These are phyloP conservation scores for Crocidura indochinensis DNA, from an alignment of 2,797 vertebrate species.

Conservation along the genomic window DNA sequence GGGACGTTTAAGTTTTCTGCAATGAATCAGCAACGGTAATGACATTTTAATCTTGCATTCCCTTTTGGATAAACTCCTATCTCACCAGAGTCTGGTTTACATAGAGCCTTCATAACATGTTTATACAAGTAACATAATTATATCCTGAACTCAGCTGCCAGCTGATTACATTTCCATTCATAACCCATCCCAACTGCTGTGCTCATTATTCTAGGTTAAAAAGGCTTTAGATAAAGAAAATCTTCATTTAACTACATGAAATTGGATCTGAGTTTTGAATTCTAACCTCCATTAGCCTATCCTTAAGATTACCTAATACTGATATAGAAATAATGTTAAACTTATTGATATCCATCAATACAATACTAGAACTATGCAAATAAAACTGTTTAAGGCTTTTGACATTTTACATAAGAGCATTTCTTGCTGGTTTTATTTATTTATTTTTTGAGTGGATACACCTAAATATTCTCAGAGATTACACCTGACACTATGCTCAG, in stretches of 20 bases:
- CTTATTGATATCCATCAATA: background rate
- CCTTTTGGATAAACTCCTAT: conserved; percentile 27
- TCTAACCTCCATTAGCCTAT: conserved; percentile 62
- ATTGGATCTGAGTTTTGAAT: conserved; percentile 54
- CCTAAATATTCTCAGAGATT: no score
- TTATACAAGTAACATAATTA: conserved; percentile 70
- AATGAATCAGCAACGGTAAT: conserved; percentile 6
- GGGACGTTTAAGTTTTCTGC: background rate
- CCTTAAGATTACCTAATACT: background rate
- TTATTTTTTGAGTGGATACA: no score
- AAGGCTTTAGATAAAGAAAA: conserved; percentile 65
- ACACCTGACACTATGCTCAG: no score
- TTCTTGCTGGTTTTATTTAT: no score
- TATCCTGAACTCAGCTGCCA: conserved; percentile 62
- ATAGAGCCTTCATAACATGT: conserved; percentile 4
- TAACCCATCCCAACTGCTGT: conserved; percentile 10
- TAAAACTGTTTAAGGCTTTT: no score
- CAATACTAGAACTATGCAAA: no score
- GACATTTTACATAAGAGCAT: no score
- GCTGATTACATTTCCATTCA: conserved; percentile 76
- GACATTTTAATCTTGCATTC: conserved; percentile 27
- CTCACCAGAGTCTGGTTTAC: conserved; percentile 40
- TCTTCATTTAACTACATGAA: conserved; percentile 62
- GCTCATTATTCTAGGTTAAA: conserved; percentile 75
- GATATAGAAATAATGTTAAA: conserved; percentile 16